These are phyloP conservation scores for Microtus pennsylvanicus DNA, from an alignment of 2,113 vertebrate genomes.

Conservation along the genomic window DNA sequence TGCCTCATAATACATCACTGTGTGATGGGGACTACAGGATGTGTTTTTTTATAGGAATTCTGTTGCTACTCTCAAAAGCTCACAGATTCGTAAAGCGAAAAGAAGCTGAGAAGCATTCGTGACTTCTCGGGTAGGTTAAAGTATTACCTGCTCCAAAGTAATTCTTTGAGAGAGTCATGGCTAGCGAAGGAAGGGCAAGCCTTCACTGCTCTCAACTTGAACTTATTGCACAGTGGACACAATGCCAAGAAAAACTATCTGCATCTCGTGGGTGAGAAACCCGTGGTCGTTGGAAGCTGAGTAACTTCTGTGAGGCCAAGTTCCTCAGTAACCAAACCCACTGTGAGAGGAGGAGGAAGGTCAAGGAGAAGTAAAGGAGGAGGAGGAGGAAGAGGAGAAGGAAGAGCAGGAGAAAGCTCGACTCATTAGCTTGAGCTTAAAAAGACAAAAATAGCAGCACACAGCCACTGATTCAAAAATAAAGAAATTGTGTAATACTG, in stretches of 20 bases:
- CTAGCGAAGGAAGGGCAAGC: background rate
- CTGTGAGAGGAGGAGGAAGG: background rate
- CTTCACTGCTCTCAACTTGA: background rate
- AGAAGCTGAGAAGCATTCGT: background rate
- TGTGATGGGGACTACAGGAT: background rate
- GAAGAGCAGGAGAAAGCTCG: background rate
- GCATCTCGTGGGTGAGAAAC: background rate
- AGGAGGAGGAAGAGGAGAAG: accelerated
- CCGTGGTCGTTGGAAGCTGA: background rate
- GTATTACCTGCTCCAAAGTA: background rate
- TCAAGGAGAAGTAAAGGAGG: accelerated
- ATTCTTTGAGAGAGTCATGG: background rate
- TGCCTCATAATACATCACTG: background rate
- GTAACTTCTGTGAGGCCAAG: background rate
- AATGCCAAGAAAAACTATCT: background rate
- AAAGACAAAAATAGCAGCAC: background rate
- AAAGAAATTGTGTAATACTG: conserved; percentile 28
- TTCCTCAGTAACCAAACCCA: background rate
- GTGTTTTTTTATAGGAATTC: background rate
- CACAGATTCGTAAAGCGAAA: background rate
- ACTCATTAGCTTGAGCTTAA: background rate
- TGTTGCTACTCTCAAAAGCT: background rate
- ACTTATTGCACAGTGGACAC: no score
- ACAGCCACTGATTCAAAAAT: conserved; percentile 18
- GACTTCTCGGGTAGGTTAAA: background rate